phyloP scores from a whole-genome alignment of 2,888 invertebrate genomes.

The Bellardia bayeri region DNA sequence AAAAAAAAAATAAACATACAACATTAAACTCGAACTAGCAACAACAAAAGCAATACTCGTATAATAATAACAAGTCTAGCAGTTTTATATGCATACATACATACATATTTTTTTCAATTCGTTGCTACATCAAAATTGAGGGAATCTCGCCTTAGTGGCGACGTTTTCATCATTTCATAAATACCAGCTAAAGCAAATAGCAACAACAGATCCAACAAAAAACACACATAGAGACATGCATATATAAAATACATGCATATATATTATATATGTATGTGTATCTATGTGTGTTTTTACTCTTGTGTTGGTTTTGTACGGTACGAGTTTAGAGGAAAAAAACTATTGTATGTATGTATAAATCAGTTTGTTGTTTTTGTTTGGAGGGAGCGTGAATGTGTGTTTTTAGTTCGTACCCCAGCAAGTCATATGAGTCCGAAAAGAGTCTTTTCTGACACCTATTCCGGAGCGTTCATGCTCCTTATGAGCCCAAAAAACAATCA shows the following conservation, averaged over 20 bases:
- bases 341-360: constrained; percentile 34
- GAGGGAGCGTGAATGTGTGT: no score
- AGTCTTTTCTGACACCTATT: no score
- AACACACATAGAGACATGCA: not conserved
- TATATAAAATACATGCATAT: not conserved
- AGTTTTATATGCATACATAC: not conserved
- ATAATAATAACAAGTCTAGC: constrained; percentile 61
- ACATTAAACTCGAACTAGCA: constrained; percentile 64
- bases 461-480: no score
- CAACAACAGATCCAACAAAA: constrained; percentile 39
- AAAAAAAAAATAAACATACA: constrained; percentile 39
- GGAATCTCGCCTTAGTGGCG: constrained; percentile 72
- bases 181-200: not conserved
- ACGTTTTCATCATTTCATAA: constrained; percentile 67
- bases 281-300: not conserved
- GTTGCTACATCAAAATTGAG: constrained; percentile 62
- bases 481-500: no score
- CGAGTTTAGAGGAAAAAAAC: not conserved
- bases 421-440: no score
- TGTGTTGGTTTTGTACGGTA: not conserved
- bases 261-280: not conserved
- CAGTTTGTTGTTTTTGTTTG: constrained; percentile 40
- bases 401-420: no score
- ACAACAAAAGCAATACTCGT: constrained; percentile 31
- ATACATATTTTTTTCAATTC: constrained; percentile 10